Conservation (phyloP, 2,888 invertebrate genomes). For the Drosophila subquinaria region DNA sequence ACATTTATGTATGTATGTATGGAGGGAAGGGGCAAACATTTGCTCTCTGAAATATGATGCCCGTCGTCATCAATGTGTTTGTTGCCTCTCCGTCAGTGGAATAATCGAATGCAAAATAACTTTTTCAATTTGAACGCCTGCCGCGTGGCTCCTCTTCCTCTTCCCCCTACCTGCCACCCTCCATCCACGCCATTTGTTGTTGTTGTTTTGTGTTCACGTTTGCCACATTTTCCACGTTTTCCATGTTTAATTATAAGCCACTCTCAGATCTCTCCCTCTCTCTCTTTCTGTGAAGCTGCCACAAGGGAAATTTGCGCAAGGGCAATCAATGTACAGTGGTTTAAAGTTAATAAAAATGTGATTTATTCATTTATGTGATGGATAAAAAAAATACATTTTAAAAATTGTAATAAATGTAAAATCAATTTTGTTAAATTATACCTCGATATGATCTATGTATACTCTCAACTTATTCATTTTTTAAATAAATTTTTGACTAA, state of each 20-base stretch:
- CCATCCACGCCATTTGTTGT: constrained; percentile 27
- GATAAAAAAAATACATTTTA: too few species aligned
- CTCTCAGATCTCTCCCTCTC: constrained; percentile 9
- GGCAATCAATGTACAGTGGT: constrained; percentile 16
- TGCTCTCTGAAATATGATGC: constrained; percentile 45
- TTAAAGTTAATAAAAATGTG: not conserved
- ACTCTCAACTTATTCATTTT: too few species aligned
- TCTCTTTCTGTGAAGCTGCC: constrained; percentile 37
- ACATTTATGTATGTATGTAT: too few species aligned
- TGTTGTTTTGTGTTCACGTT: constrained; percentile 52
- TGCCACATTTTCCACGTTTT: constrained; percentile 76
- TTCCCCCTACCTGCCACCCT: not conserved
- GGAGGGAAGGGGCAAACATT: not conserved
- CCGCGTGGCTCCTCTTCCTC: constrained; percentile 36
- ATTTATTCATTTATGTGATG: not conserved
- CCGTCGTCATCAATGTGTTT: constrained; percentile 34
- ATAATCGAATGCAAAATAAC: constrained; percentile 79
- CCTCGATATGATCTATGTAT: too few species aligned
- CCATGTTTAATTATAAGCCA: constrained; percentile 76
- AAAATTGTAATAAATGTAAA: too few species aligned
- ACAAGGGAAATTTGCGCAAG: constrained; percentile 73
- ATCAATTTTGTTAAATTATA: too few species aligned
- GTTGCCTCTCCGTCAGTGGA: constrained; percentile 35
- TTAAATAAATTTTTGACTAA: too few species aligned
- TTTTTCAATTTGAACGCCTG: constrained; percentile 73